Evolutionary conservation across 2,113 vertebrate species (phyloP).

Genomic region (Tapirus terrestris): DNA sequence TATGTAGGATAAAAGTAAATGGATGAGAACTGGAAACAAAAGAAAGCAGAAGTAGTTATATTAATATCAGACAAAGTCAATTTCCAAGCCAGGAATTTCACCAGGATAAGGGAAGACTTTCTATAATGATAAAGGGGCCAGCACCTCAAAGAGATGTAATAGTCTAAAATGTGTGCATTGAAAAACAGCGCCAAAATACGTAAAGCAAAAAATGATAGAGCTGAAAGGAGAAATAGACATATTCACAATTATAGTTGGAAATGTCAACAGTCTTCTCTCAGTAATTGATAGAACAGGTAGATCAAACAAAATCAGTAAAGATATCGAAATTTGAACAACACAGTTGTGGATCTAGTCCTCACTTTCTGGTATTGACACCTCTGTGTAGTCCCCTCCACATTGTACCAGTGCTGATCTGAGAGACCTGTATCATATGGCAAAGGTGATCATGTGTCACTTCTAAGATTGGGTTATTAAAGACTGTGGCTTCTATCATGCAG

Average conservation of each 20-base stretch:
- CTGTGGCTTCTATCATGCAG: not conserved
- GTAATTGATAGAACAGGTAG: not conserved
- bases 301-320: not conserved
- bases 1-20: not conserved
- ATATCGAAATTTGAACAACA: not conserved
- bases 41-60: not conserved
- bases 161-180: not conserved
- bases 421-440: not conserved
- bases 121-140: not conserved
- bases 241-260: not conserved
- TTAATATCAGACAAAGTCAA: not conserved
- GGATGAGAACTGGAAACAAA: not conserved
- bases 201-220: not conserved
- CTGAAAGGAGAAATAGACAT: not conserved
- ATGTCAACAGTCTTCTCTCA: not conserved
- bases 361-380: not conserved
- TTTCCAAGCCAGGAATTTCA: not conserved
- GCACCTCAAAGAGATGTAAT: not conserved
- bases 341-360: not conserved
- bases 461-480: not conserved
- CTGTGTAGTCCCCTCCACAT: not conserved
- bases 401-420: not conserved
- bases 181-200: not conserved
- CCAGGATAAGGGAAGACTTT: not conserved
- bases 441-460: not conserved